Conservation (phyloP, 2,113 vertebrate genomes). For the Chloropsis hardwickii region DNA sequence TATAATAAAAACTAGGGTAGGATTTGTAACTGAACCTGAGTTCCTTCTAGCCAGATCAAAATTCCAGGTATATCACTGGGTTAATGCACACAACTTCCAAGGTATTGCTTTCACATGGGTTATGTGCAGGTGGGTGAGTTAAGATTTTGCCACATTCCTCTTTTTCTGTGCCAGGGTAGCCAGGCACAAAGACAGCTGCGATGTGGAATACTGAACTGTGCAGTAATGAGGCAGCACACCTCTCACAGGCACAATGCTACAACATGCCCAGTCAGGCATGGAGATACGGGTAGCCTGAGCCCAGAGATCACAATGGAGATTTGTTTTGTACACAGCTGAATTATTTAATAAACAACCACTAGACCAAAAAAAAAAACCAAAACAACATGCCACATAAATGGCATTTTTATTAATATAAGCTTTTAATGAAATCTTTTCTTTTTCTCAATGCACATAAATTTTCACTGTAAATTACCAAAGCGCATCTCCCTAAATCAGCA, state of each 20-base stretch:
- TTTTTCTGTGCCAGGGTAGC: background rate
- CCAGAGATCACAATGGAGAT: background rate
- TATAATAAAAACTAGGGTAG: background rate
- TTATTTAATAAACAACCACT: background rate
- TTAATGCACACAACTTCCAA: background rate
- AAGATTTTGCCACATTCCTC: background rate
- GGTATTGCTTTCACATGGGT: background rate
- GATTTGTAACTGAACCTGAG: background rate
- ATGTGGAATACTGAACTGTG: background rate
- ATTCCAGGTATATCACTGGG: background rate
- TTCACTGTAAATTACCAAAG: constrained; percentile 27
- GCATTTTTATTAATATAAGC: constrained; percentile 6
- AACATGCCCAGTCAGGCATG: background rate
- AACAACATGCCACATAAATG: background rate
- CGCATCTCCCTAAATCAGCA: background rate
- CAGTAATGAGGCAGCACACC: background rate
- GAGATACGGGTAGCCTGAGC: background rate
- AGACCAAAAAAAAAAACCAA: background rate
- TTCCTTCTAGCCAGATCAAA: background rate
- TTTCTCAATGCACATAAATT: background rate
- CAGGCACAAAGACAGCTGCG: background rate
- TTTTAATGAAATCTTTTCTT: constrained; percentile 1
- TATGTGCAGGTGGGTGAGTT: background rate
- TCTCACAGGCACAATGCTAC: background rate
- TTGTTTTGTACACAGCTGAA: background rate